Base-by-base conservation (phyloP, 2,888 invertebrate species). In the Aleiodes alternator region DNA sequence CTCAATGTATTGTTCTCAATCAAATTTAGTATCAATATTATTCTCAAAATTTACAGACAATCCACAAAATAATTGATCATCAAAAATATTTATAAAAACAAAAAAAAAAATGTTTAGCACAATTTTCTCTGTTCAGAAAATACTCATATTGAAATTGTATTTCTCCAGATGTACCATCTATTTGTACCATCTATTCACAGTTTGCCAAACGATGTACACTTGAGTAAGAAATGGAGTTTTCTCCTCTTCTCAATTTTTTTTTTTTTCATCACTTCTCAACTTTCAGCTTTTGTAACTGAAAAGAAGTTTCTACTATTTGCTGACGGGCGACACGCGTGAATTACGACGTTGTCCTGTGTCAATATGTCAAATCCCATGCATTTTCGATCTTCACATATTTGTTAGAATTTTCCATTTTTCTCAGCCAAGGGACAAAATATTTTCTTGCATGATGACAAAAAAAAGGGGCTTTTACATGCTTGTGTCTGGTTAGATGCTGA, bases 271-370 rank as follows among this genome's bases (percentile, higher is more conserved):
- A 16, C 14, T 64, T 38, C 16, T 38, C 43, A 43, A 48, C 16
- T 23, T 64, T 64, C 64, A 43, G 11, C 11, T 23, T 75, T 43
- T 43, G 43, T 9, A 43, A 71, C 77, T 75, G 51, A 23, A 76
- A 61, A 31, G 78, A 80, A 79, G 76, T 76, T 75, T 80, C 79
- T 81, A 80, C 81, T 86, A 81, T 86, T 86, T 86, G 84, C 82
- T 72, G 75, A 79, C 78, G 29, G 34, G 29, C 78, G 82, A 81
- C 84, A 83, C 84, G 86, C 84, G 43, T 43, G 85, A 87, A 86
- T 87, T 84, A 84, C 82, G 81, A 83, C 80, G 14, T 56, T 80
- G 80, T 83, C 81, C 77, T 82, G 81, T 84, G 86, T 87, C 85
- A 87, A 86, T 84, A 86, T 72, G 81, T 80, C 82, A 80, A 68